Conservation (phyloP, 2,888 invertebrate species). For the Apamea monoglypha region DNA sequence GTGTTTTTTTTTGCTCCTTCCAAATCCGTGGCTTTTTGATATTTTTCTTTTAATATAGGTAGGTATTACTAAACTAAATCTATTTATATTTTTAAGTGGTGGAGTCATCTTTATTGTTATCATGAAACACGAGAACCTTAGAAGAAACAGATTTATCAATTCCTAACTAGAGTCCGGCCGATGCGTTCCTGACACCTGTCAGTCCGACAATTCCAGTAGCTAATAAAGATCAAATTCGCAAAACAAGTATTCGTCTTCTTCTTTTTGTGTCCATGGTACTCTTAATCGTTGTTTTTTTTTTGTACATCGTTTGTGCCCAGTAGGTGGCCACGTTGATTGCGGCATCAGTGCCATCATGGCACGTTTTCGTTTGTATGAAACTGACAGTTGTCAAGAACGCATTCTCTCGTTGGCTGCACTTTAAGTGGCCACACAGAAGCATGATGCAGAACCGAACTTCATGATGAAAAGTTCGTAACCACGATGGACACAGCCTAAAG, state of each 20-base stretch:
- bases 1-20: too few species aligned
- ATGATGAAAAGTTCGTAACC: background rate
- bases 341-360: too few species aligned
- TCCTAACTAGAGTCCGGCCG: background rate
- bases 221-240: background rate
- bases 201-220: background rate
- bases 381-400: background rate
- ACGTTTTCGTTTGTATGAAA: background rate
- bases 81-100: background rate
- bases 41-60: too few species aligned
- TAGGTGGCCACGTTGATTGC: too few species aligned
- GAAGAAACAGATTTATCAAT: background rate
- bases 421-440: background rate
- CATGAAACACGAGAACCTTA: background rate
- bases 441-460: background rate
- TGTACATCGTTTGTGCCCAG: too few species aligned
- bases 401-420: background rate
- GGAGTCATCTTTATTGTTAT: background rate
- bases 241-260: background rate
- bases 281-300: too few species aligned
- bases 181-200: background rate
- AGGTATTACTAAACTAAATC: too few species aligned
- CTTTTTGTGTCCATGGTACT: too few species aligned
- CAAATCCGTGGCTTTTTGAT: too few species aligned
- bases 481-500: constrained; percentile 63